A percentile compares a stretch with the other conserved stretches of the same genome.
Evolutionary conservation across 2,888 invertebrate genomes (phyloP).

Genomic region (Elegia similella): DNA sequence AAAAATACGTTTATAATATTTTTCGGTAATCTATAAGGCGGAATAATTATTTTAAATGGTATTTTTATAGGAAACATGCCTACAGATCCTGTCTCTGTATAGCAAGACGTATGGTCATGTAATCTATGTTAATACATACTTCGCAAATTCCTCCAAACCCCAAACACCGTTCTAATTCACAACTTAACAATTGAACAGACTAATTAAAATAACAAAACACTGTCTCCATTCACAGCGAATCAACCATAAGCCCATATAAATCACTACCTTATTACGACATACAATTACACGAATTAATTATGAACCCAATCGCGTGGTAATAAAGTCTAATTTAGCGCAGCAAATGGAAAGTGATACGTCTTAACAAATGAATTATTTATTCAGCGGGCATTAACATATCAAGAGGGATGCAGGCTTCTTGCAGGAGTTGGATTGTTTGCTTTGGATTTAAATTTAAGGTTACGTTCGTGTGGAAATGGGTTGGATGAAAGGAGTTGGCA

Average conservation of each 20-base stretch:
- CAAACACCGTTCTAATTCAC: neutral
- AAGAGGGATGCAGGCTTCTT: conserved; percentile 46
- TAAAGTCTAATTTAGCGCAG: conserved; percentile 35
- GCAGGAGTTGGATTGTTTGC: conserved; percentile 3
- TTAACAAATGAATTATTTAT: conserved; percentile 78
- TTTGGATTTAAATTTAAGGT: neutral
- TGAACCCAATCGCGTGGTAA: conserved; percentile 30
- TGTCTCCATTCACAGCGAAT: conserved; percentile 23
- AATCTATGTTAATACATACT: no score
- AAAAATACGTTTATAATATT: no score
- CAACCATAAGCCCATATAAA: conserved; percentile 25
- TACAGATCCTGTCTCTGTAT: no score
- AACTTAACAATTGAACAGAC: conserved; percentile 12
- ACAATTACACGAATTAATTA: neutral
- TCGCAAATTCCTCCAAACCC: no score
- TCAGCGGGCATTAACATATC: conserved; percentile 77
- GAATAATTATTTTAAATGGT: no score
- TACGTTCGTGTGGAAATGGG: neutral
- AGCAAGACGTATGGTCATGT: no score
- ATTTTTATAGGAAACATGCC: no score
- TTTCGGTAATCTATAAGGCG: no score
- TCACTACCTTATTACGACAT: conserved; percentile 19
- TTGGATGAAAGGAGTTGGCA: neutral
- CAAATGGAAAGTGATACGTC: conserved; percentile 66
- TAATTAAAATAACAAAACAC: conserved; percentile 30